Evolutionary conservation across 2,113 vertebrate genomes (phyloP), one percentile per base, ranked within the genome.

Genomic region (Gopherus flavomarginatus): DNA sequence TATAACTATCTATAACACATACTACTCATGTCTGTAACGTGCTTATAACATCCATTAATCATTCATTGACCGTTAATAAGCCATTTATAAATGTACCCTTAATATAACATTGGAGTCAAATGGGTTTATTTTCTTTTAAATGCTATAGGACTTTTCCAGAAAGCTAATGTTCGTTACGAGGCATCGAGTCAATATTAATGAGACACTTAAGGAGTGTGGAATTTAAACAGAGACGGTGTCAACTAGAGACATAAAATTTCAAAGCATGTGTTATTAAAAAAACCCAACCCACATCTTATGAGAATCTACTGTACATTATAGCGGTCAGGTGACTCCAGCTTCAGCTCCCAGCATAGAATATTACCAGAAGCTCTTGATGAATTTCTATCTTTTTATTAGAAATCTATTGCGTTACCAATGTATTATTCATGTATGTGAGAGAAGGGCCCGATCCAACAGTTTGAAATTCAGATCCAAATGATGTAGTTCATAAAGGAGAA

Each of bases 311-410:
- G 78, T 1, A 38, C 0, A 1, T 81, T 50, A 26, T 38, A 0
- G 0, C 2, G 3, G 50, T 31, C 16, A 27, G 1, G 24, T 4
- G 11, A 75, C 81, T 86, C 89, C 5, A 42, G 13, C 50, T 14
- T 0, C 0, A 0, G n/a, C 1, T 44, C 35, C 24, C 49, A 21
- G 52, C 38, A 35, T 5, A 5, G 81, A n/a, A 27, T 38, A 11
- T 49, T 29, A 31, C 7, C 47, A 49, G 47, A 79, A 49, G 77
- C 77, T 79, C 26, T 14, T 49, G 62, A n/a, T 69, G 31, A 72
- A 38, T 78, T 78, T 44, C 42, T 47, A 27, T 42, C 75, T 78
- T 44, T 78, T 47, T 78, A 78, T 47, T 78, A 44, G 22, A 26
- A 7, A 42, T 44, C 75, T 11, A 13, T 47, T 78, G 38, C 8